Evolutionary conservation across 2,888 invertebrate genomes (phyloP).

Genomic region (Zygaena filipendulae): DNA sequence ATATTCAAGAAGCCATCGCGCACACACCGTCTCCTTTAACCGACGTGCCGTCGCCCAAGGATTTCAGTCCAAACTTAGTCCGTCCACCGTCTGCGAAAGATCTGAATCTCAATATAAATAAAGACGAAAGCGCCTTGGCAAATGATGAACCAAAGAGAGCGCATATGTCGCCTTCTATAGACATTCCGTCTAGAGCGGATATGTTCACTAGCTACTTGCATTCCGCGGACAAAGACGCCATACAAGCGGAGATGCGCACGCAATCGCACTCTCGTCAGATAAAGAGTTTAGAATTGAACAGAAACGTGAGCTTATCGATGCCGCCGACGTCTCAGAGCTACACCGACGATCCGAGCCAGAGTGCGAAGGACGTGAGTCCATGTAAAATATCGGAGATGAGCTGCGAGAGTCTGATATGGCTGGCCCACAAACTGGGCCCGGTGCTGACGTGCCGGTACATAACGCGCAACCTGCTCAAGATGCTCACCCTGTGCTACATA

Average conservation of each 20-base stretch:
- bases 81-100: constrained; percentile 23
- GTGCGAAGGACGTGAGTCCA: constrained; percentile 25
- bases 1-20: constrained; percentile 32
- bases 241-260: constrained; percentile 16
- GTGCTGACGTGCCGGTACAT: constrained; percentile 92
- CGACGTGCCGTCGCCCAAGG: constrained; percentile 48
- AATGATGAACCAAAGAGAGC: constrained; percentile 20
- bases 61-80: constrained; percentile 22
- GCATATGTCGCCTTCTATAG: constrained; percentile 75
- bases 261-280: constrained; percentile 24
- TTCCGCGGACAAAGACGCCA: constrained; percentile 43
- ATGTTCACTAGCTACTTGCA: constrained; percentile 63
- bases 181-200: constrained; percentile 66
- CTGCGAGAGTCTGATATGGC: constrained; percentile 89
- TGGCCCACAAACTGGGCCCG: constrained; percentile 93
- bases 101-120: constrained; percentile 22
- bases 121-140: constrained; percentile 24
- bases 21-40: constrained; percentile 46
- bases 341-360: constrained; percentile 25
- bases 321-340: constrained; percentile 22
- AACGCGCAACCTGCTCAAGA: constrained; percentile 90
- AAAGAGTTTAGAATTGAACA: constrained; percentile 31
- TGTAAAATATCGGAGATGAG: constrained; percentile 87
- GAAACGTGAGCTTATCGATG: constrained; percentile 11
- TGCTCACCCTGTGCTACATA: constrained; percentile 94